These are phyloP conservation scores for Coryphaenoides rupestris DNA, from an alignment of 2,113 vertebrate genomes.

Conservation along the genomic window DNA sequence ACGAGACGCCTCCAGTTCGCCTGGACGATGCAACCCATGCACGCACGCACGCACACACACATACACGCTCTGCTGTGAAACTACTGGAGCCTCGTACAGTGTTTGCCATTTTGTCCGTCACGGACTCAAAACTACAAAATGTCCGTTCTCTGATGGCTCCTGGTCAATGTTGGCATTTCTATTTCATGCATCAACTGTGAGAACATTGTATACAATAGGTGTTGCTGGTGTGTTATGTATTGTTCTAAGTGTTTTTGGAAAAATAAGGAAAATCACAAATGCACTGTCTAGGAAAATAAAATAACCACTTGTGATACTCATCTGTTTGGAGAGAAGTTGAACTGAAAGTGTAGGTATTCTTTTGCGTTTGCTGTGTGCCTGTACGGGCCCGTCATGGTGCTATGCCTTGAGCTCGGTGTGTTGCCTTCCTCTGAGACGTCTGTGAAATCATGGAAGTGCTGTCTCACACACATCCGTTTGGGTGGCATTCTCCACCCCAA, in stretches of 20 bases:
- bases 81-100: conserved; percentile 53
- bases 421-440: conserved; percentile 27
- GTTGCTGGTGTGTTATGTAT: conserved; percentile 14
- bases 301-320: too few species aligned
- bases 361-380: conserved; percentile 10
- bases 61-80: conserved; percentile 42
- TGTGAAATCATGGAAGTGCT: conserved; percentile 30
- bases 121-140: too few species aligned
- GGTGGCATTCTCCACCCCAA: too few species aligned
- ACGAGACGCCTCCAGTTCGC: conserved; percentile 37
- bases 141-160: background rate
- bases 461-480: conserved; percentile 4
- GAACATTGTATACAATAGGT: background rate
- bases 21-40: conserved; percentile 7
- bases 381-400: too few species aligned
- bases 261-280: too few species aligned
- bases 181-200: too few species aligned
- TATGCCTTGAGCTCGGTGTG: background rate
- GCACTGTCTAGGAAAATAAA: too few species aligned
- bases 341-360: conserved; percentile 9
- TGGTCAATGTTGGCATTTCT: background rate
- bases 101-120: conserved; percentile 1
- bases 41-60: too few species aligned
- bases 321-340: too few species aligned
- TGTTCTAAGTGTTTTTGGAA: too few species aligned